Conservation (phyloP, 2,797 vertebrate species). For the Scleropages formosus region DNA sequence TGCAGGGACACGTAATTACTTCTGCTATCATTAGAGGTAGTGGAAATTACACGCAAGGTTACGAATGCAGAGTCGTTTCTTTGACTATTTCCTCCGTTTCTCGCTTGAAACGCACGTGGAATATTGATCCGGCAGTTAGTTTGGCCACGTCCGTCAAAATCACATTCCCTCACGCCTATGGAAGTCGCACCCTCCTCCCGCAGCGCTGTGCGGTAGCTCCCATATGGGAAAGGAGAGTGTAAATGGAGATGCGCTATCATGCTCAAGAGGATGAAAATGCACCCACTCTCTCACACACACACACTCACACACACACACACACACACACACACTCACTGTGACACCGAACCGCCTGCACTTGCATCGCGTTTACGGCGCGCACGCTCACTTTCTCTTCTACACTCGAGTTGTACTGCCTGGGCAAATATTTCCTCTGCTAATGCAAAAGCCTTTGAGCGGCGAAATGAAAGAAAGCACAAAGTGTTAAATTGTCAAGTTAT, state of each 20-base stretch:
- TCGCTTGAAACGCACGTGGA: too few species aligned
- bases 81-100: not conserved
- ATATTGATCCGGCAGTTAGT: too few species aligned
- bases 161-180: too few species aligned
- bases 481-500: conserved; percentile 53
- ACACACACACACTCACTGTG: not conserved
- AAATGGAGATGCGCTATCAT: not conserved
- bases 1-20: not conserved
- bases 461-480: conserved; percentile 56
- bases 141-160: too few species aligned
- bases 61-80: not conserved
- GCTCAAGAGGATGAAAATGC: not conserved
- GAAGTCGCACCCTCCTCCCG: too few species aligned
- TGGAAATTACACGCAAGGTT: not conserved
- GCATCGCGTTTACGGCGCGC: conserved; percentile 1
- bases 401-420: conserved; percentile 36
- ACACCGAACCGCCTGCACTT: not conserved
- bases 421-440: conserved; percentile 47
- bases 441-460: conserved; percentile 41
- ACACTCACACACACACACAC: not conserved
- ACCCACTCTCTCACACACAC: not conserved
- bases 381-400: conserved; percentile 10
- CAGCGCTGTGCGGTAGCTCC: too few species aligned
- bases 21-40: not conserved
- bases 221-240: not conserved